phyloP scores from a whole-genome alignment of 2,888 invertebrate genomes.

The Muscina levida region DNA sequence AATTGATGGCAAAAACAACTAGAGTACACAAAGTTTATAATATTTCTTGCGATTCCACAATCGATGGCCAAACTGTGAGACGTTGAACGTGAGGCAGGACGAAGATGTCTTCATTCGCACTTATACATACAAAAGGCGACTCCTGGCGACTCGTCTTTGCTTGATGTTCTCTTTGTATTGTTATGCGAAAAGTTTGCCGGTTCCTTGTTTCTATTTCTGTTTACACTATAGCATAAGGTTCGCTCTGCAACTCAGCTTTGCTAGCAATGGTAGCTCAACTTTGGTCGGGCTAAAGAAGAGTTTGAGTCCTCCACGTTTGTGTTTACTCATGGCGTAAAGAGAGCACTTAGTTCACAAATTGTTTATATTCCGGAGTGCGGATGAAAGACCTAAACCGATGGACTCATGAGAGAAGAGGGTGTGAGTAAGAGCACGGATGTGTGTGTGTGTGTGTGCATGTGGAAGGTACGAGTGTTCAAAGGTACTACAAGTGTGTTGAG shows the following conservation, averaged over 20 bases:
- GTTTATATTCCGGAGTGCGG: slow-evolving; percentile 16
- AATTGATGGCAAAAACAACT: slow-evolving; percentile 34
- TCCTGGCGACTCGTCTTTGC: slow-evolving; percentile 7
- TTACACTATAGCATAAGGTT: slow-evolving; percentile 3
- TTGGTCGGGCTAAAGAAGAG: background rate
- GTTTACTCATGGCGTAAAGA: slow-evolving; percentile 60
- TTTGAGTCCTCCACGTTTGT: background rate
- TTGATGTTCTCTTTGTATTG: slow-evolving; percentile 39
- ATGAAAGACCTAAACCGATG: background rate
- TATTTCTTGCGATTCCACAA: slow-evolving; percentile 23
- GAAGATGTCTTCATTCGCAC: slow-evolving; percentile 26
- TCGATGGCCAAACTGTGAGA: slow-evolving; percentile 7
- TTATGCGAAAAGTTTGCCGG: slow-evolving; percentile 28
- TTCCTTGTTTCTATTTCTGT: slow-evolving; percentile 15
- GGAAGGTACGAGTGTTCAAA: too few species aligned
- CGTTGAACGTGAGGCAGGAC: background rate
- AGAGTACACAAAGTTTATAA: slow-evolving; percentile 32
- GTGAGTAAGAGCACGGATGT: too few species aligned
- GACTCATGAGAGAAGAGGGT: background rate
- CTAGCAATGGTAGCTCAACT: slow-evolving; percentile 9
- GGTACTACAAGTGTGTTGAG: slow-evolving; percentile 50
- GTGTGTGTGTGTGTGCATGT: slow-evolving; percentile 20
- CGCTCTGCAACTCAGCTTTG: background rate
- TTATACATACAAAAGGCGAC: slow-evolving; percentile 6
- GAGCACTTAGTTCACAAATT: slow-evolving; percentile 60